Conservation (phyloP, 2,888 invertebrate genomes). For the Pterostichus niger region DNA sequence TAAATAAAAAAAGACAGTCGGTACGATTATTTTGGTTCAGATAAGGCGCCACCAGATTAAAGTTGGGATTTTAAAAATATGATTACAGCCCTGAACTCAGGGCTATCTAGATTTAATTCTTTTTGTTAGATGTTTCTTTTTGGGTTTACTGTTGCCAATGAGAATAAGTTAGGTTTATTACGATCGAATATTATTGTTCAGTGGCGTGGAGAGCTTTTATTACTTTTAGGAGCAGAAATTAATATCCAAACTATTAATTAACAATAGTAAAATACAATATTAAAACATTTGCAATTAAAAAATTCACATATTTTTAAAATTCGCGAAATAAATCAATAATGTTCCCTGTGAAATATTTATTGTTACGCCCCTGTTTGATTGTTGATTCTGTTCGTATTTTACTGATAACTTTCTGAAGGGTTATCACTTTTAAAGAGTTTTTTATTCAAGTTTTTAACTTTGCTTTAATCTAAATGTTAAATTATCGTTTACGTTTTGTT, state of each 20-base stretch:
- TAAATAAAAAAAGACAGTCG: constrained; percentile 33
- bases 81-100: constrained; percentile 43
- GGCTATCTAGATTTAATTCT: constrained; percentile 38
- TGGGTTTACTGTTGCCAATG: constrained; percentile 47
- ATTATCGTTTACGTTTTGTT: constrained; percentile 28
- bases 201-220: neutral
- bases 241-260: too few species aligned
- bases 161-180: neutral
- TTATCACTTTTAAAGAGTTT: constrained; percentile 18
- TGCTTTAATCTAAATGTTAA: constrained; percentile 8
- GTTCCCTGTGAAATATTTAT: neutral
- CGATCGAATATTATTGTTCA: neutral
- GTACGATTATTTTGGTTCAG: constrained; percentile 44
- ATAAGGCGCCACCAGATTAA: constrained; percentile 35
- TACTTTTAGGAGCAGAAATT: neutral
- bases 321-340: too few species aligned
- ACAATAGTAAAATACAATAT: too few species aligned
- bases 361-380: constrained; percentile 3
- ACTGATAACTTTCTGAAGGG: constrained; percentile 33
- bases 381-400: constrained; percentile 6
- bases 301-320: too few species aligned
- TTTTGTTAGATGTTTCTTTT: constrained; percentile 38
- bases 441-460: constrained; percentile 22
- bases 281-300: too few species aligned
- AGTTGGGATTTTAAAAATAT: constrained; percentile 42